phyloP scores from a whole-genome alignment of 2,113 vertebrate species.

The Cricetomys ansorgei region DNA sequence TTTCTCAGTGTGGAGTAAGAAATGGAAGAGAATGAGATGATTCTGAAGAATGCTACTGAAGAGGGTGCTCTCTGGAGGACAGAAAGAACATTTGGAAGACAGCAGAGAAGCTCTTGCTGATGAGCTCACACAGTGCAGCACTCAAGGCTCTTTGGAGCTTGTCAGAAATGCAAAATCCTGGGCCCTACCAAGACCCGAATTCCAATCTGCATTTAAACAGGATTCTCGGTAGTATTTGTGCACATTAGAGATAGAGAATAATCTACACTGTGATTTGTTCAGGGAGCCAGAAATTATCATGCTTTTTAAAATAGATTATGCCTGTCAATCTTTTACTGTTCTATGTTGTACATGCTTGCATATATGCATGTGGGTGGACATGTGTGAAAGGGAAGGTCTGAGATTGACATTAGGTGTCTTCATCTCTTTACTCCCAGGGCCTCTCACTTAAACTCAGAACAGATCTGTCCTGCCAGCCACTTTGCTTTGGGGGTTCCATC shows the following conservation, averaged over 20 bases:
- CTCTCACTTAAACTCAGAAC: background rate
- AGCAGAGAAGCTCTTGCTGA: background rate
- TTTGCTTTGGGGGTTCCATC: background rate
- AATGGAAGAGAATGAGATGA: background rate
- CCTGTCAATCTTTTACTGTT: background rate
- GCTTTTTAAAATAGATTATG: background rate
- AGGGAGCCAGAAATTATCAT: background rate
- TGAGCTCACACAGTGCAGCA: background rate
- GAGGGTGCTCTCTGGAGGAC: background rate
- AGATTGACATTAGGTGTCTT: too few relatives aligned
- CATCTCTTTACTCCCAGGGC: too few relatives aligned
- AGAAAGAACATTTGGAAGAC: background rate
- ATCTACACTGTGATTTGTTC: constrained; percentile 10
- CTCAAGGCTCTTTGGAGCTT: background rate
- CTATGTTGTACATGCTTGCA: background rate
- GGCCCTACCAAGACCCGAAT: too few relatives aligned
- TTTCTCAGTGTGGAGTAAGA: background rate
- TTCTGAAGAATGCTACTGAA: background rate
- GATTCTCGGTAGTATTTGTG: background rate
- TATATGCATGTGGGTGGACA: too few relatives aligned
- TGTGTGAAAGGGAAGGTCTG: too few relatives aligned
- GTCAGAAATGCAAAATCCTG: background rate
- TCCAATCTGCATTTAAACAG: background rate
- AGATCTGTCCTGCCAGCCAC: background rate
- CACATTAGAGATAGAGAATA: background rate